A percentile compares a stretch with the other conserved stretches of the same genome.
These are phyloP conservation scores for Metacarcinus magister DNA, from an alignment of 2,888 invertebrate species.

Conservation along the genomic window DNA sequence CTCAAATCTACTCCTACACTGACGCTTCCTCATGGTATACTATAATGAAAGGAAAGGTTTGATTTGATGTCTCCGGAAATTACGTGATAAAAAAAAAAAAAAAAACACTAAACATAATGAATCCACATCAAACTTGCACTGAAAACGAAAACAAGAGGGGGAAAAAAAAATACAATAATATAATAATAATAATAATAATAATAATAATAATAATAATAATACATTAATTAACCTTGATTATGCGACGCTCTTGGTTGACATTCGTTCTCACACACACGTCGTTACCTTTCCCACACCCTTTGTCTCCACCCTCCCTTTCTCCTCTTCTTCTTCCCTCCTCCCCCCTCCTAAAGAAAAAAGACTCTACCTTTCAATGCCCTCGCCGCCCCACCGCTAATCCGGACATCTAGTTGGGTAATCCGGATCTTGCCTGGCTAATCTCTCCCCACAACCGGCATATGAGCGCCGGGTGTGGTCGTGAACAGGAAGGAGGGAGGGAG, in stretches of 20 bases:
- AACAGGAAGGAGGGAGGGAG: neutral
- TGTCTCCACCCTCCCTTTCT: neutral
- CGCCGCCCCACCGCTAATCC: constrained; percentile 57
- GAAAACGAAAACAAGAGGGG: neutral
- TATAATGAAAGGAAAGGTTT: neutral
- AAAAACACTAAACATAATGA: neutral
- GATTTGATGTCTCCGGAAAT: neutral
- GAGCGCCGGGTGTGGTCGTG: constrained; percentile 62
- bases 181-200: too few relatives aligned
- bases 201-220: too few relatives aligned
- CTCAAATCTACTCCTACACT: too few relatives aligned
- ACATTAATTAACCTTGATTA: neutral
- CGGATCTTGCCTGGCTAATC: constrained; percentile 67
- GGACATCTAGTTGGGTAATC: constrained; percentile 69
- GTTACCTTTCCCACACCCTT: neutral
- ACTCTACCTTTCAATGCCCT: neutral
- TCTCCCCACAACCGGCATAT: constrained; percentile 62
- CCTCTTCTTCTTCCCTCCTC: neutral
- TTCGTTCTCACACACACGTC: neutral
- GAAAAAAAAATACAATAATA: neutral
- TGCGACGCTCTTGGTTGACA: neutral
- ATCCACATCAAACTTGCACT: neutral
- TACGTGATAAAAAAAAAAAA: neutral
- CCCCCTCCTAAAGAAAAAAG: neutral
- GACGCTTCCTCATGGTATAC: neutral